Percentiles rank a stretch among this genome's conserved stretches.
Evolutionary conservation across 2,888 invertebrate species (phyloP).

Genomic region (Auanema sp.): DNA sequence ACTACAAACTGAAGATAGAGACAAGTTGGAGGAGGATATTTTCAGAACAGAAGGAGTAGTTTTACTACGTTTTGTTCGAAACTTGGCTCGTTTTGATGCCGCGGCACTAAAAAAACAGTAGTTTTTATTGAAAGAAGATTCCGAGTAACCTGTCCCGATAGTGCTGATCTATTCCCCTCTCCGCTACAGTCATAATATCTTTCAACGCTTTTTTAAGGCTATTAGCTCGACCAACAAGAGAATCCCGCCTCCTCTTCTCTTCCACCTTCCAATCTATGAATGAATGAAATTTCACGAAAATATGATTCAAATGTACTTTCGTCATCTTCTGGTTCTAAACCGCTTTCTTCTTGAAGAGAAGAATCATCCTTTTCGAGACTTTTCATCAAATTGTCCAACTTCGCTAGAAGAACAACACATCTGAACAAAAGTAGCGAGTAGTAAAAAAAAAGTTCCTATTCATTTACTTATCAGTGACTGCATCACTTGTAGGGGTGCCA

Average conservation of each 20-base stretch:
- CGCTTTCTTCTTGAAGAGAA: slow-evolving; percentile 48
- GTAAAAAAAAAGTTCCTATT: not conserved
- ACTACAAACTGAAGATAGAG: slow-evolving; percentile 41
- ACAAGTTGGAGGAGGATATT: slow-evolving; percentile 44
- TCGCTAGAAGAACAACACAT: slow-evolving; percentile 77
- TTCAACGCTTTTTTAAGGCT: slow-evolving; percentile 82
- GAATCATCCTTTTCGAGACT: slow-evolving; percentile 74
- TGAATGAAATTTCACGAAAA: not conserved
- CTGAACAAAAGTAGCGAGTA: slow-evolving; percentile 52
- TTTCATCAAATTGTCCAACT: slow-evolving; percentile 76
- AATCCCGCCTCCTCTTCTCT: slow-evolving; percentile 67
- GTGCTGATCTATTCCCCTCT: slow-evolving; percentile 68
- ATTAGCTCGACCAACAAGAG: slow-evolving; percentile 74
- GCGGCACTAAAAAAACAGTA: slow-evolving; percentile 17
- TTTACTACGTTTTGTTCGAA: slow-evolving; percentile 49
- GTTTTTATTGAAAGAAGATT: not conserved
- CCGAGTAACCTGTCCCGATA: slow-evolving; percentile 17
- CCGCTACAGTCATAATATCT: slow-evolving; percentile 80
- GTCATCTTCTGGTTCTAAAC: slow-evolving; percentile 45
- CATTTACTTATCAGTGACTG: slow-evolving; percentile 28
- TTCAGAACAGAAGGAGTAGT: slow-evolving; percentile 46
- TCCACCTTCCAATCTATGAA: slow-evolving; percentile 19
- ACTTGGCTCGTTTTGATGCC: slow-evolving; percentile 38
- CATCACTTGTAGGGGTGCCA: slow-evolving; percentile 19
- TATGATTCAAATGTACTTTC: slow-evolving; percentile 12